phyloP scores from a whole-genome alignment of 2,113 vertebrate genomes.

The Nestor notabilis region DNA sequence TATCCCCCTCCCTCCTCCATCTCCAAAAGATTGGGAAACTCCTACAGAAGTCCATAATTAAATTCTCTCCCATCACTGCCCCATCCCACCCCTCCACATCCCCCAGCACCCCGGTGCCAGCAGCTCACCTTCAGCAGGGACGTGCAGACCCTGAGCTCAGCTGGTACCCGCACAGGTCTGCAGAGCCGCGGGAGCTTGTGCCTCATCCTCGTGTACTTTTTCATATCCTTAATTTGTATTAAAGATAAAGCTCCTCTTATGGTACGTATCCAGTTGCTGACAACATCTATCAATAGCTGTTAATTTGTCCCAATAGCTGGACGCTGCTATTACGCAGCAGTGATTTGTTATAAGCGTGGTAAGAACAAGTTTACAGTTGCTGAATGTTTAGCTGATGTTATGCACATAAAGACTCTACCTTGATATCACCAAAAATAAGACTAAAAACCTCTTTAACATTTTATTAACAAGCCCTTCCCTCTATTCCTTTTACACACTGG shows the following conservation, averaged over 20 bases:
- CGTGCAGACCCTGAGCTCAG: neutral
- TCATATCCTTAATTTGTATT: neutral
- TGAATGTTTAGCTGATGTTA: neutral
- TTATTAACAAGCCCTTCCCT: constrained; percentile 9
- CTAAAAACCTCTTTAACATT: neutral
- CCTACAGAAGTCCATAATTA: neutral
- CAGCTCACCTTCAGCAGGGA: constrained; percentile 50
- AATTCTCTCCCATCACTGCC: neutral
- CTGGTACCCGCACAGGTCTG: neutral
- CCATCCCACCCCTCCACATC: neutral
- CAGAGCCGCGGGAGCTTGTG: constrained; percentile 27
- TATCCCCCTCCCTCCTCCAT: neutral
- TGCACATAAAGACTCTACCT: neutral
- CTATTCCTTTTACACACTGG: neutral
- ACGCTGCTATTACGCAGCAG: neutral
- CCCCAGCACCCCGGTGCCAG: neutral
- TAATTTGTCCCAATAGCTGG: neutral
- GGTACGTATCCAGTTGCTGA: neutral
- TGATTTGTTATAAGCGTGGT: neutral
- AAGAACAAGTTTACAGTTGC: neutral
- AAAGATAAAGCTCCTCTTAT: neutral
- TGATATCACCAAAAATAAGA: neutral
- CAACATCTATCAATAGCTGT: neutral
- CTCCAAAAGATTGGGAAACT: neutral
- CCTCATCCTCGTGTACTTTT: constrained; percentile 1